Evolutionary conservation across 2,797 vertebrate genomes (phyloP), one percentile per base, ranked within the genome.

Genomic region (Phataginus tetradactyla): DNA sequence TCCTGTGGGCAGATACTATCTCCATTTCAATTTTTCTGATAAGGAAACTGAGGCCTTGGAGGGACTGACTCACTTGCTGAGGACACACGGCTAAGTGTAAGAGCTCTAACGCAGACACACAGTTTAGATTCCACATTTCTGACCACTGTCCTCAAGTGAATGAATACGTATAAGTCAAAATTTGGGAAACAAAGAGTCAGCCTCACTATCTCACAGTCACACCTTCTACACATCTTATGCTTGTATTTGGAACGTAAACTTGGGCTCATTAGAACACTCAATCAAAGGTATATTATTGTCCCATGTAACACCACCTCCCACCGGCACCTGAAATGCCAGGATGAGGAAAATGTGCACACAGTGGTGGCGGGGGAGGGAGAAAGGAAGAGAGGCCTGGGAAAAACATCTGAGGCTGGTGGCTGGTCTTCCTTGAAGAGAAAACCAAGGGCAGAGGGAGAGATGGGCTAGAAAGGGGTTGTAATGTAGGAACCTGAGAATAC

Each of bases 101-200:
- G n/a, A 37, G 13, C 51, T 34, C 2, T 7, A 12, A 17, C 1
- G 11, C 23, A 51, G 75, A 39, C 2, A 9, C 11, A 3, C 32
- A n/a, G 13, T 29, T 17, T 29, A 17, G 6, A 45, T 6, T 66
- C 63, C 66, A 14, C 17, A 32, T 27, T 51, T 64, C 21, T 18
- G 9, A 51, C 4, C 29, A 59, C 34, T 0, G 0, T 21, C 27
- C 77, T 85, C 53, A 37, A 37, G 10, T 25, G 66, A 66, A 53
- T 51, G 74, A 81, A 69, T 11, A 90, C 88, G 66, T 69, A 63
- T 34, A 78, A 85, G 49, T 55, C 23, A 68, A 93, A 45, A 42
- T 74, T 32, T 29, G 32, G 53, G 77, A 77, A 83, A 55, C 10
- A 17, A 86, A 64, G 13, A 55, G 42, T 45, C 17, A 49, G 0